A percentile compares a stretch with the other conserved stretches of the same genome.
Conservation (phyloP, 1,140 invertebrate genomes). For the Ceratosolen solmsi region DNA sequence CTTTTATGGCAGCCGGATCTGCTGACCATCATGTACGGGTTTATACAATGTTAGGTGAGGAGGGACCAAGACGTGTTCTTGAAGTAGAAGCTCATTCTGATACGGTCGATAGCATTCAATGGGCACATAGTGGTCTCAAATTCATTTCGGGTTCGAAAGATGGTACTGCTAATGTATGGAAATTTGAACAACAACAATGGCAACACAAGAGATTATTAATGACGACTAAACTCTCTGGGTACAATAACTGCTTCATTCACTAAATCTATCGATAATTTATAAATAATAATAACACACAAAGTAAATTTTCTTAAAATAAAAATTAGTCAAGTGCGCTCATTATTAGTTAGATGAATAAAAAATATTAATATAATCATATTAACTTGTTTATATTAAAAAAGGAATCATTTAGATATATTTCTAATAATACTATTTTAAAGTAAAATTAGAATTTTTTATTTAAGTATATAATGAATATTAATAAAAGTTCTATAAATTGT, state of each 20-base stretch:
- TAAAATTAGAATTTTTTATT: too few species aligned
- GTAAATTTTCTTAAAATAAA: too few species aligned
- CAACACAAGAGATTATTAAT: constrained; percentile 83
- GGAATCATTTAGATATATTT: too few species aligned
- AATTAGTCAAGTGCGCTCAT: too few species aligned
- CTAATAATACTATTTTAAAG: too few species aligned
- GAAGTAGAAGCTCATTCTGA: constrained; percentile 90
- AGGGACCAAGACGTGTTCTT: constrained; percentile 78
- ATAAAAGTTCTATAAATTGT: too few species aligned
- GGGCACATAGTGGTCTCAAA: constrained; percentile 87
- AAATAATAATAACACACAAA: not conserved
- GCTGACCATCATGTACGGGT: constrained; percentile 95
- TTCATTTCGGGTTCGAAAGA: constrained; percentile 98
- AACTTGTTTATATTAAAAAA: too few species aligned
- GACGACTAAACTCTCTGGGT: constrained; percentile 80
- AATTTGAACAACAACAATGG: constrained; percentile 93
- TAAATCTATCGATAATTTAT: not conserved
- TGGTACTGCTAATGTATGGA: constrained; percentile 95
- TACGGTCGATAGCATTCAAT: constrained; percentile 96
- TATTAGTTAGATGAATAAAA: too few species aligned
- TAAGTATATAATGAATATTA: too few species aligned
- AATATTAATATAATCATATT: too few species aligned
- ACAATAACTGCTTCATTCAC: not conserved
- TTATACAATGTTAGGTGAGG: constrained; percentile 86
- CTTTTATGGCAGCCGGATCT: constrained; percentile 94